Percentiles rank a stretch among this genome's conserved stretches.
Evolutionary conservation across 2,888 invertebrate species (phyloP).

Genomic region (Habroteleia sp.): DNA sequence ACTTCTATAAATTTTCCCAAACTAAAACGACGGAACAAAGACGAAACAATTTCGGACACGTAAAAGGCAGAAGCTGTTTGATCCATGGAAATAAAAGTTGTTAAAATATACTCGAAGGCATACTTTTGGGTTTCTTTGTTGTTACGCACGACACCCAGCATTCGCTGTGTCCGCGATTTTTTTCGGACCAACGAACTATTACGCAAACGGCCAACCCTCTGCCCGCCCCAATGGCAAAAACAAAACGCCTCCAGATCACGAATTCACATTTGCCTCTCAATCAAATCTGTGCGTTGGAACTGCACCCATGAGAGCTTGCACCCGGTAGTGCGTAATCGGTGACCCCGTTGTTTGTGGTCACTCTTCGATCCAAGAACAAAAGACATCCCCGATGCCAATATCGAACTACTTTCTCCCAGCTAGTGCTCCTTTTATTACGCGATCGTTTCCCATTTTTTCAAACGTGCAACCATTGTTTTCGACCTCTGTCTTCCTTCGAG

Average conservation of each 20-base stretch:
- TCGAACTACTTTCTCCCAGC: constrained; percentile 55
- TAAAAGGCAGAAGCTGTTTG: constrained; percentile 19
- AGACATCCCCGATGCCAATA: constrained; percentile 69
- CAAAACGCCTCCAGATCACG: constrained; percentile 79
- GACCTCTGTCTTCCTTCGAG: constrained; percentile 31
- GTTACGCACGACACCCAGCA: constrained; percentile 50
- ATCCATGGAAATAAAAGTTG: constrained; percentile 40
- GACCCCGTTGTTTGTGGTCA: constrained; percentile 79
- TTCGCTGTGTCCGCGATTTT: constrained; percentile 66
- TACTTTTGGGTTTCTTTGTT: constrained; percentile 24
- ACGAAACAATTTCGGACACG: constrained; percentile 15
- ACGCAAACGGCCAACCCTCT: constrained; percentile 79
- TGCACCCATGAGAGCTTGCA: constrained; percentile 69
- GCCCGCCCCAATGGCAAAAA: constrained; percentile 78
- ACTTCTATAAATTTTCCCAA: constrained; percentile 18
- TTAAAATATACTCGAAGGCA: constrained; percentile 23
- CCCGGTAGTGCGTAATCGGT: constrained; percentile 75
- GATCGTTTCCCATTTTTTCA: constrained; percentile 70
- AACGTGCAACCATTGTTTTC: constrained; percentile 69
- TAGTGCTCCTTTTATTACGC: constrained; percentile 55
- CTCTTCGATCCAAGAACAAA: constrained; percentile 72
- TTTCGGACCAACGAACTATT: constrained; percentile 77
- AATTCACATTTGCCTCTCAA: constrained; percentile 72
- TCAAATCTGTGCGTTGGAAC: constrained; percentile 68
- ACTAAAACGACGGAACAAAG: constrained; percentile 6